A percentile compares a stretch with the other conserved stretches of the same genome.
phyloP scores from a whole-genome alignment of 35 echinoderm and acorn worm genomes.

The Amphiura filiformis region DNA sequence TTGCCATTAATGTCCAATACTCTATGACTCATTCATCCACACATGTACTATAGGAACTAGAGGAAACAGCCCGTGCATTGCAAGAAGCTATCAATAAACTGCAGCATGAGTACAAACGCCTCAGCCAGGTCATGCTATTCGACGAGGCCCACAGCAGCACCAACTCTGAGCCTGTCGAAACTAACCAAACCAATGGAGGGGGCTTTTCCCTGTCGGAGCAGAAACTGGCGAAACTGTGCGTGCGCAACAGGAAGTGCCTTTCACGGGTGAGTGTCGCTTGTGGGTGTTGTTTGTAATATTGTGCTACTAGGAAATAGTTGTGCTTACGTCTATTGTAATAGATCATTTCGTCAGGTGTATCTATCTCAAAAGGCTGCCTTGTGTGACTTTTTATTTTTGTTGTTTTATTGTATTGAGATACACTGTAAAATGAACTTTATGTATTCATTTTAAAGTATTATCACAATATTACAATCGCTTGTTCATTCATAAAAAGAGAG shows the following conservation, averaged over 20 bases:
- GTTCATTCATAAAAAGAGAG: no score
- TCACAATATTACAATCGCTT: no score
- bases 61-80: constrained; percentile 61
- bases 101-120: constrained; percentile 84
- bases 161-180: not conserved
- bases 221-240: constrained; percentile 72
- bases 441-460: no score
- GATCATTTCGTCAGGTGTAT: no score
- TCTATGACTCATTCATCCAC: not conserved
- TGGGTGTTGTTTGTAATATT: not conserved
- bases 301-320: not conserved
- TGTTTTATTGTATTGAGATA: no score
- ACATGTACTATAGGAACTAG: constrained; percentile 62
- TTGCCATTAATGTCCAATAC: not conserved
- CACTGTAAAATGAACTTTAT: no score
- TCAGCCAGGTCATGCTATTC: constrained; percentile 61
- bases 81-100: constrained; percentile 82
- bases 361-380: no score
- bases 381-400: no score
- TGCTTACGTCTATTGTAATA: no score
- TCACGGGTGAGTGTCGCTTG: constrained; percentile 52
- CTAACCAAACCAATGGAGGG: constrained; percentile 5
- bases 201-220: constrained; percentile 53
- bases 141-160: constrained; percentile 31
- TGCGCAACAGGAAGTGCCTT: constrained; percentile 75